Base-by-base conservation (phyloP, 2,888 invertebrate species). In the Gari tellinella region DNA sequence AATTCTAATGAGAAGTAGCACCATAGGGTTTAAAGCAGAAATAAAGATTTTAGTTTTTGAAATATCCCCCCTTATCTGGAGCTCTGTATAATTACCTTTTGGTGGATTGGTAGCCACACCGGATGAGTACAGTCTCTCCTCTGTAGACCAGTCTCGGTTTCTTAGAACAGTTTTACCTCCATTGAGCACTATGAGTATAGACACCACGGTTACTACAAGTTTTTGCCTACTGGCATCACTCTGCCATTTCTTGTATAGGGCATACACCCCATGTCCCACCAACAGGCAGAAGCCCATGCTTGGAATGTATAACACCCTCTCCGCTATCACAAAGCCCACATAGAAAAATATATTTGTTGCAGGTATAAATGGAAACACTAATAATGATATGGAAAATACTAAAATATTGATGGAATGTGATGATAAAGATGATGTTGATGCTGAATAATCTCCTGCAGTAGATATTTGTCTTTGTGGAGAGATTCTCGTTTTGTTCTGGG, bases 281-380 rank as follows among this genome's bases (percentile, higher is more conserved):
- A 98, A 93, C 86, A 99, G 94, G 93, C 98, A 98, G 93, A 96
- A 96, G 61, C 98, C 99, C 89, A 98, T 96, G 93, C 97, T 98
- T 57, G 99, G 98, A 92, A 99, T 94, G 93, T 99, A 99, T 81
- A 99, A 94, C 82, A 99, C 95, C 81, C 99, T 94, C 93, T 99
- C 99, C 70, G 99, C 99, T 64, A 99, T 96, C 83, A 99, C 99
- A 93, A 99, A 99, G 56, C 99, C 99, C 72, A 99, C 99, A 93
- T 99, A 98, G 94, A 98, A 98, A 93, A 99, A 95, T 86, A 98
- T 93, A 94, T 99, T 99, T 87, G 97, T 96, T 78, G 99, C 98
- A 80, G 98, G 99, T 89, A 99, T 94, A 93, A 98, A 99, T 75
- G 99, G 98, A 85, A 99, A 94, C 83, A 96, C 94, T 90, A 98